These are phyloP conservation scores for Monochamus saltuarius DNA, from an alignment of 1,140 invertebrate species.

Conservation along the genomic window DNA sequence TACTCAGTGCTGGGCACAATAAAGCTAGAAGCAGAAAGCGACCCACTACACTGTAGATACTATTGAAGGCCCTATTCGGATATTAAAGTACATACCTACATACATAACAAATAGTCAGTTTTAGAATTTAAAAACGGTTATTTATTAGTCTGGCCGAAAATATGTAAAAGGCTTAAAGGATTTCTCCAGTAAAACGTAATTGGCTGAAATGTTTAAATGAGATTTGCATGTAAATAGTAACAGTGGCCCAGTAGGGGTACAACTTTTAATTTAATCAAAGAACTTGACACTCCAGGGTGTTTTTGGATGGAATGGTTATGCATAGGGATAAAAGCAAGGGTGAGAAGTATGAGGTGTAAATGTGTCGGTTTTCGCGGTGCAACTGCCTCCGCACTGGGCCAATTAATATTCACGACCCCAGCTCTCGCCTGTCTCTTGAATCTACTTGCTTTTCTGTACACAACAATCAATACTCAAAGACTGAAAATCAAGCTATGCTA, in stretches of 20 bases:
- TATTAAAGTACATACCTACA: no score
- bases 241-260: conserved; percentile 31
- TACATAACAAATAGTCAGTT: no score
- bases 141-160: no score
- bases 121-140: no score
- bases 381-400: conserved; percentile 38
- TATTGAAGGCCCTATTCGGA: no score
- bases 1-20: no score
- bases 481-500: conserved; percentile 9
- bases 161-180: no score
- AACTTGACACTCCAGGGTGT: conserved; percentile 50
- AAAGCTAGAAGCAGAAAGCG: no score
- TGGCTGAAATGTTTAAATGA: conserved; percentile 40
- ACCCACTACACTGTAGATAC: no score
- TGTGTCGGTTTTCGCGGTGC: conserved; percentile 49
- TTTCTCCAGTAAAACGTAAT: neutral
- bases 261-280: conserved; percentile 55
- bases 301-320: conserved; percentile 38
- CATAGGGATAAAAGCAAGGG: conserved; percentile 31
- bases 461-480: conserved; percentile 19
- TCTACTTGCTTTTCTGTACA: neutral
- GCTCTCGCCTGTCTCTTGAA: neutral
- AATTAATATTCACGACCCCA: conserved; percentile 47
- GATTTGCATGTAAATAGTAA: conserved; percentile 53
- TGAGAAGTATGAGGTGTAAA: conserved; percentile 48